Base-by-base conservation (phyloP, 1,140 invertebrate genomes). In the Drosophila mayri region DNA sequence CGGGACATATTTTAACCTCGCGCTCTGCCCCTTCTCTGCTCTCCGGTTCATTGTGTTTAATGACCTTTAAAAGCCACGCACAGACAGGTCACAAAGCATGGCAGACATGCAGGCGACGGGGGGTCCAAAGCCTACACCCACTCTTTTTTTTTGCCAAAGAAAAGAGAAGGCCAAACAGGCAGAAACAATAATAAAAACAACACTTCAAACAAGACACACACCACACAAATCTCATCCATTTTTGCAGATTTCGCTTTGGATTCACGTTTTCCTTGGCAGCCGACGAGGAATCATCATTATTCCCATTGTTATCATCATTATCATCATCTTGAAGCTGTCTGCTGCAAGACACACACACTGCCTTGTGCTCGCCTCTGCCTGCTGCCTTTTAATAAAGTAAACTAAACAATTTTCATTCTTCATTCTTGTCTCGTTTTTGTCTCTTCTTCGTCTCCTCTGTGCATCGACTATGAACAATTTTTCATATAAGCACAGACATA, bases 351-450 rank as follows among this genome's bases (percentile, higher is more conserved):
- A 67, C 41, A 47, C 54, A 59, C 66, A 59, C 38, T 76, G 72
- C 25, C 25, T 52, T 65, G 61, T 77, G 81, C 60, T 84, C 65
- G 59, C 64, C 46, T 65, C 65, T 67, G 66, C 46, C 60, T 87
- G 72, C 73, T 58, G 73, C 62, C 74, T 90, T 90, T 90, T 88
- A 88, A 88, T 88, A 88, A 90, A 88, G 85, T 90, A 88, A 88
- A 90, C 85, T 88, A 90, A 88, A 88, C 85, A 88, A 90, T 88
- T 90, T 88, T 88, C 85, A 88, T 88, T 88, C 85, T 88, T 55
- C 35, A 54, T 88, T 88, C 85, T 88, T 90, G 85, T 88, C 83
- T 83, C 83, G 84, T 88, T 83, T 80, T 83, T 77, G 83, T 87
- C 84, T 88, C 82, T 77, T 66, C 71, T 76, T 76, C 60, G 52